Percentiles rank a stretch among this genome's conserved stretches.
phyloP scores from a whole-genome alignment of 2,797 vertebrate species.

The Oreortyx pictus region DNA sequence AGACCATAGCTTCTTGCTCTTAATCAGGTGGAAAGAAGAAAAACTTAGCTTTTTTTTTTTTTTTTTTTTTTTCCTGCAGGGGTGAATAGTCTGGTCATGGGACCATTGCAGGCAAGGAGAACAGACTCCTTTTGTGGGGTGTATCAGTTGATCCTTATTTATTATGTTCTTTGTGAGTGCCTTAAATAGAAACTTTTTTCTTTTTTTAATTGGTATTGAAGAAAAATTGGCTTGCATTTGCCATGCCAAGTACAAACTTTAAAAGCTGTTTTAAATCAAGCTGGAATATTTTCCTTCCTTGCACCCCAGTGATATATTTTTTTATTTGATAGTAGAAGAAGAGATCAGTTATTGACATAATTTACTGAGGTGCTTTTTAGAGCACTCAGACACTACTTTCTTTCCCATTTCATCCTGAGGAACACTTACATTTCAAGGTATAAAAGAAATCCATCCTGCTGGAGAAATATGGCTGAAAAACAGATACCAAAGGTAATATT shows the following conservation, averaged over 20 bases:
- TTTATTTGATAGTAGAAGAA: background rate
- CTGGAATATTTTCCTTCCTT: background rate
- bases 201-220: background rate
- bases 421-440: background rate
- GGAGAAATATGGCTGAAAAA: slow-evolving; percentile 52
- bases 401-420: background rate
- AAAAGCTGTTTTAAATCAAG: background rate
- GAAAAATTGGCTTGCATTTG: background rate
- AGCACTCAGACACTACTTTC: background rate
- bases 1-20: background rate
- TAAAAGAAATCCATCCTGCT: slow-evolving; percentile 16
- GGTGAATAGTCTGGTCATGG: background rate
- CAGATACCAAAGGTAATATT: slow-evolving; percentile 54
- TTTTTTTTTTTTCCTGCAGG: background rate
- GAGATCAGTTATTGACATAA: background rate
- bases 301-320: background rate
- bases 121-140: background rate
- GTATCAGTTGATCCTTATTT: background rate
- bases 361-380: background rate
- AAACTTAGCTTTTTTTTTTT: background rate
- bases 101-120: background rate
- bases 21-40: background rate
- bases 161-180: background rate
- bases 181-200: background rate
- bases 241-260: background rate